Base-by-base conservation (phyloP, 1,140 invertebrate species). In the Lordiphosa mommai region DNA sequence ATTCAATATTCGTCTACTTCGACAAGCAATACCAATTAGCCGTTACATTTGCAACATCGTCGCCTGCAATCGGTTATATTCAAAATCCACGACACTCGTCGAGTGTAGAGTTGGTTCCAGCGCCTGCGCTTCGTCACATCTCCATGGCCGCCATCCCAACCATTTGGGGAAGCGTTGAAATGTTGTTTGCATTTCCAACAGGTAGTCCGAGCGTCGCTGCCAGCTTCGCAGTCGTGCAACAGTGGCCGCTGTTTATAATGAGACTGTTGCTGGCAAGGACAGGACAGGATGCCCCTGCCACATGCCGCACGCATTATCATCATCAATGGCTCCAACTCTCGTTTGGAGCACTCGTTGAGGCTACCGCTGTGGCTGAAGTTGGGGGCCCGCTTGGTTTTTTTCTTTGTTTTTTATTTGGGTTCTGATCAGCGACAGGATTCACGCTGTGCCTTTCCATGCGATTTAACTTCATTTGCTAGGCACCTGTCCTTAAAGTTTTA, bases 111-210 rank as follows among this genome's bases (percentile, higher is more conserved):
- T 82, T 41, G 10, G 8, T 82, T 82, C 76, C 76, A 82, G 58
- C 61, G 76, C 58, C 14, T 56, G 76, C 76, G 71, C 71, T 4
- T 1, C 16, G 7, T 12, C 5, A 20, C 3, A 9, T 20, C 23
- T 46, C 8, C 13, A 46, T 13, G 20, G 16, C 48, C 49, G 16
- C 48, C 49, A 55, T 60, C 74, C 27, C 52, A 52, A 30, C 64
- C 12, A 8, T 14, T 43, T 27, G 50, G 44, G 32, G 69, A 43
- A 43, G 51, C 32, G n/a, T n/a, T 10, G n/a, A 40, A 6, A 0
- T 36, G 41, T 37, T 82, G 77, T 80, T 80, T 84, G 76, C 76
- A 64, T 72, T 80, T 80, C 76, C 76, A 80, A 80, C 76, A 80
- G 76, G 76, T 80, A 84, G 77, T 61, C 61, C 34, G 20, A 52